Conservation (phyloP, 2,888 invertebrate genomes). For the Tanypteryx hageni region DNA sequence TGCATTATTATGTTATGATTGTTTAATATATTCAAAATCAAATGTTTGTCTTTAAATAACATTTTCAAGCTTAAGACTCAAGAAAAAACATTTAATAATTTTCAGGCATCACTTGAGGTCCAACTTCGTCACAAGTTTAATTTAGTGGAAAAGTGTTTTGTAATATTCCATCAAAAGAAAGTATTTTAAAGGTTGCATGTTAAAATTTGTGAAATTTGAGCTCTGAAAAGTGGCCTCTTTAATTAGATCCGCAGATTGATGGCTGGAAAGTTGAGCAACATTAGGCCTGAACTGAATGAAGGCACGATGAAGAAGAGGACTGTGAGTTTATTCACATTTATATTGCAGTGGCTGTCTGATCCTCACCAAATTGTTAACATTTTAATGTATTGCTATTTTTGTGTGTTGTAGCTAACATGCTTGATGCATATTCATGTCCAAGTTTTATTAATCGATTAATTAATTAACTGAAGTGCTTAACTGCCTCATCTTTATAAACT, state of each 20-base stretch:
- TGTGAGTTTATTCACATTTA: conserved; percentile 65
- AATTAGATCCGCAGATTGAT: conserved; percentile 84
- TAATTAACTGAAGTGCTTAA: conserved; percentile 55
- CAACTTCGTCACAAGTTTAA: no score
- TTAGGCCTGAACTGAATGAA: conserved; percentile 57
- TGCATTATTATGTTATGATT: no score
- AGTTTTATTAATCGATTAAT: conserved; percentile 65
- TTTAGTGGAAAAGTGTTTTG: no score
- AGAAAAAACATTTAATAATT: no score
- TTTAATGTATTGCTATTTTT: conserved; percentile 29
- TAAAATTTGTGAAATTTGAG: no score
- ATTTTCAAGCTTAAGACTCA: no score
- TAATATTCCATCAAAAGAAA: no score
- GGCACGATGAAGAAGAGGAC: conserved; percentile 63
- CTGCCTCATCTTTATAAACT: conserved; percentile 46
- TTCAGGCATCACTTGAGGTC: no score
- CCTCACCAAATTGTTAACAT: neutral
- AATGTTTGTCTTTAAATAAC: no score
- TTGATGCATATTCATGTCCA: conserved; percentile 55
- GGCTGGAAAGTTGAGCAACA: conserved; percentile 78
- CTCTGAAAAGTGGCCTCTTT: neutral
- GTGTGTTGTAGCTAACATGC: conserved; percentile 64
- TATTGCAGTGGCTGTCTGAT: neutral
- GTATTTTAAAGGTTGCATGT: no score
- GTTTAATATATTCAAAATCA: no score